Base-by-base conservation (phyloP, 2,797 vertebrate genomes). In the Gymnodraco acuticeps region DNA sequence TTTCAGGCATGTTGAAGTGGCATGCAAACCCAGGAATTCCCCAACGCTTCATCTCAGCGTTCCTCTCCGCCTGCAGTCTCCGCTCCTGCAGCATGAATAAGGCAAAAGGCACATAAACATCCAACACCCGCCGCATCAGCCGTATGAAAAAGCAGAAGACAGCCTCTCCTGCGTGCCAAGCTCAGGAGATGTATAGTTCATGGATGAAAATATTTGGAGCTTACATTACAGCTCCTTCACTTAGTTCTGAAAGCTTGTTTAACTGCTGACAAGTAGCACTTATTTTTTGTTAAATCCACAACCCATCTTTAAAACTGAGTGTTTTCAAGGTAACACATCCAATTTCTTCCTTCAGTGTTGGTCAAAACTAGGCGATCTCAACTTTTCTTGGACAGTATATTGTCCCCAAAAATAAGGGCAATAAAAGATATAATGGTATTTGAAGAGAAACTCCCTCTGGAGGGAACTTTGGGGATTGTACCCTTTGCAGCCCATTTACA, bases 91-190 rank as follows among this genome's bases (percentile, higher is more conserved):
- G 41, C 75, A 87, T 87, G 92, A 95, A 2, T 93, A 96, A 74
- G 93, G 94, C 82, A 95, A 93, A 0, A 90, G 78, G 83, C 82
- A 80, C 88, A 87, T 87, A 71, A 87, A 84, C 70, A 71, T 78
- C 83, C 63, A 80, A 76, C 76, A 62, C 73, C 77, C 20, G 27
- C 70, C 4, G 41, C 70, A 70, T 80, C 69, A 78, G 77, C 77
- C 4, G 13, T 54, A 65, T 71, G 10, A 84, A 83, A 75, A 82
- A 65, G 58, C 62, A 76, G 65, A 70, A 62, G 59, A 78, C 70
- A 71, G 33, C 38, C 27, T 45, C 46, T 61, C 68, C 63, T 73
- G 63, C 45, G 20, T 79, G 77, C 56, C 52, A 52, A 27, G 54
- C 54, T 65, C 20, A 58, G 52, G 19, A 46, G 54, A 77, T 65